Percentiles rank a stretch among this genome's conserved stretches.
phyloP scores from a whole-genome alignment of 2,113 vertebrate genomes.

The Excalfactoria chinensis region DNA sequence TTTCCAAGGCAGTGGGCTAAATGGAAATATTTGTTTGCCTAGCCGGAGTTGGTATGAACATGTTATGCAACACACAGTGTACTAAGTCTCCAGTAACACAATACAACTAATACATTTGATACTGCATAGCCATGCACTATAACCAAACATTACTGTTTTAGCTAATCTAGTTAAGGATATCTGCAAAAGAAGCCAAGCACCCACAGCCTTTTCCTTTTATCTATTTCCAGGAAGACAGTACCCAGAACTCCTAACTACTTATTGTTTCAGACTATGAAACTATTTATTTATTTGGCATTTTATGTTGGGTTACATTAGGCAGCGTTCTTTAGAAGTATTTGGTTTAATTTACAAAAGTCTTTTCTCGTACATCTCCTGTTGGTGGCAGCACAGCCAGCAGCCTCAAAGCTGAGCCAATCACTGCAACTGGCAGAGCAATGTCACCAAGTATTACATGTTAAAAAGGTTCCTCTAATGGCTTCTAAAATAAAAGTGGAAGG shows the following conservation, averaged over 20 bases:
- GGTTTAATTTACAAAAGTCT: background rate
- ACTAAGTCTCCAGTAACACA: background rate
- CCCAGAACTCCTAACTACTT: background rate
- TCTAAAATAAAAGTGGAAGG: background rate
- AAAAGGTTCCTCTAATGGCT: background rate
- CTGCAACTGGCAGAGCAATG: background rate
- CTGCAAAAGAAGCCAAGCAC: background rate
- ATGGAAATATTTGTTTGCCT: background rate
- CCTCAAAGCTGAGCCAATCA: background rate
- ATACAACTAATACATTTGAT: background rate
- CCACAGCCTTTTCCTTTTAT: background rate
- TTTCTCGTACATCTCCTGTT: background rate
- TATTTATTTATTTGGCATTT: background rate
- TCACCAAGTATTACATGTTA: background rate
- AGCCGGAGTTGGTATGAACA: background rate
- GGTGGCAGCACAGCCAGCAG: background rate
- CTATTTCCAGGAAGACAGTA: background rate
- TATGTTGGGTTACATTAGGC: background rate
- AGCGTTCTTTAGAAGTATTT: background rate
- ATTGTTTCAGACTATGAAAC: background rate
- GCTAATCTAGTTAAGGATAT: background rate
- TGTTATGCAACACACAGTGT: fast-evolving
- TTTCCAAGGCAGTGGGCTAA: background rate
- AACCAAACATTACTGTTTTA: background rate
- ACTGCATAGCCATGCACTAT: background rate